Base-by-base conservation (phyloP, 2,113 vertebrate species). In the Panthera uncia region DNA sequence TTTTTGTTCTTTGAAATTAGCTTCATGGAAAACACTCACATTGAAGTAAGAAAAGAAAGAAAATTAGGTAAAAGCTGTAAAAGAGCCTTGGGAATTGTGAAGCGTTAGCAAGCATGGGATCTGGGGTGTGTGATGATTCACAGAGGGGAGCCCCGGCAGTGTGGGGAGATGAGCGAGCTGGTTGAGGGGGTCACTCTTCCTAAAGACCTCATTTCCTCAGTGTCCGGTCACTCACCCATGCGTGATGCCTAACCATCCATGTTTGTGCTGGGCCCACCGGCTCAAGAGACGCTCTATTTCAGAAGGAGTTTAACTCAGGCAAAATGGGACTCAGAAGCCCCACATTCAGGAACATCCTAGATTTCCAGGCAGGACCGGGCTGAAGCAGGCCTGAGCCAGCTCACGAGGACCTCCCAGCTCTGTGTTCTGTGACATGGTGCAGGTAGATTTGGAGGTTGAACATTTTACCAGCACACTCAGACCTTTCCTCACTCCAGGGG, bases 1-100 rank as follows among this genome's bases (percentile, higher is more conserved):
- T 63, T 74, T 63, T 65, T 41, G 41, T 55, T 97, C 41, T 89
- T 92, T 83, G 45, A 73, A 84, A 57, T 63, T 63, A 73, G 19
- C 21, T 91, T 93, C 15, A 63, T 57, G 52, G 21, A 63, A 85
- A 84, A 69, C 19, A 33, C 55, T 65, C 38, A 89, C 45, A 45
- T 52, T 74, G 27, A 79, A 31, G 76, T 7, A 36, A 71, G 74
- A 21, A 18, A 23, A 16, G 19, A 21, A 23, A 88, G 71, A 45
- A 79, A 48, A 5, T 52, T 33, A 79, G 81, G 33, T 78, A 33
- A 23, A 57, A 73, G 31, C 89, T 93, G 4, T 73, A 38, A 71
- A 66, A 65, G 57, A 74, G 4, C 66, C 27, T 2, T 38, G 48
- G 52, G 68, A 41, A 33, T 13, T 55, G 7, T 74, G 11, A n/a